These are phyloP conservation scores for Psittacara wagleri DNA, from an alignment of 2,113 vertebrate species.

Conservation along the genomic window DNA sequence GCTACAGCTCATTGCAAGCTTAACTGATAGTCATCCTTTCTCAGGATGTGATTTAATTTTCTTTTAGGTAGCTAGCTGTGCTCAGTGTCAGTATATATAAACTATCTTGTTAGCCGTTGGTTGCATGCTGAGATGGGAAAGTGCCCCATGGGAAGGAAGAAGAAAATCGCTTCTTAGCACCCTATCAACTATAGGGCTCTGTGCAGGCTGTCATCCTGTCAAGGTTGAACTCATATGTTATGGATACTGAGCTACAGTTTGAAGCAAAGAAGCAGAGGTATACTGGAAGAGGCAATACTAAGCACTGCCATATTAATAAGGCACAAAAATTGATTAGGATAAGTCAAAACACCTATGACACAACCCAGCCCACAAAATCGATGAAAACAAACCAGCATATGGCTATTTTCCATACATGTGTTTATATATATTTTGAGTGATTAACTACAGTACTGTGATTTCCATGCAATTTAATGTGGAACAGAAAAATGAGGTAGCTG, in stretches of 20 bases:
- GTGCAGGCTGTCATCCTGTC: background rate
- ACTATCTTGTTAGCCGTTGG: slow-evolving; percentile 21
- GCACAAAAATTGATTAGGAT: background rate
- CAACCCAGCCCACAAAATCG: background rate
- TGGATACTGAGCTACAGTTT: background rate
- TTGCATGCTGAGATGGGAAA: background rate
- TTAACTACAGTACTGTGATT: background rate
- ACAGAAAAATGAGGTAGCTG: background rate
- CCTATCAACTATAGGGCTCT: background rate
- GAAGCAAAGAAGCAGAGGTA: background rate
- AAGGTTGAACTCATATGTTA: background rate
- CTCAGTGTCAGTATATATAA: slow-evolving; percentile 33
- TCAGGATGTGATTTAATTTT: slow-evolving; percentile 48
- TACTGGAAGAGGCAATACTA: background rate
- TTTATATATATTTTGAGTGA: background rate
- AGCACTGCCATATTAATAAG: background rate
- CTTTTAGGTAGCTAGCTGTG: slow-evolving; percentile 31
- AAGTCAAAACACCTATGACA: background rate
- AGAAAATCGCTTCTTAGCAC: background rate
- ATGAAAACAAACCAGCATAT: background rate
- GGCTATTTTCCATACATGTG: background rate
- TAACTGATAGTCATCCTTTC: slow-evolving; percentile 25
- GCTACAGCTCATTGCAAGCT: slow-evolving; percentile 12
- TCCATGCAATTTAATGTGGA: background rate
- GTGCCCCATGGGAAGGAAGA: background rate